phyloP scores from a whole-genome alignment of 1,140 invertebrate species.

The Heliothis virescens region DNA sequence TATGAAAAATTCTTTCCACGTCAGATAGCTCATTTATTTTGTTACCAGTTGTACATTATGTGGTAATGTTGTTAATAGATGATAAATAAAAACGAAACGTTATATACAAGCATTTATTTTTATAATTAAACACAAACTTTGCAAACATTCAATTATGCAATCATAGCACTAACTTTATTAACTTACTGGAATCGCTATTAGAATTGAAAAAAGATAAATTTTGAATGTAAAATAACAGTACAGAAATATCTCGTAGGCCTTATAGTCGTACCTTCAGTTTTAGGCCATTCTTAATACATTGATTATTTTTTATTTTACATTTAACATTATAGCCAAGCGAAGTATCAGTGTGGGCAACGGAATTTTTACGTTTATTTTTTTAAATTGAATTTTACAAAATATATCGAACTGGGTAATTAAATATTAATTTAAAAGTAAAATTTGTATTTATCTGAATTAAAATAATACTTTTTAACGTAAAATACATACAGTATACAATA shows the following conservation, averaged over 20 bases:
- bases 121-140: constrained; percentile 83
- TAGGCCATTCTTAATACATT: constrained; percentile 57
- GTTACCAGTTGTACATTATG: too few species aligned
- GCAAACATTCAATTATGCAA: constrained; percentile 84
- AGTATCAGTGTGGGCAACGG: constrained; percentile 40
- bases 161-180: constrained; percentile 81
- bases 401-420: not conserved
- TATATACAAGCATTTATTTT: constrained; percentile 85
- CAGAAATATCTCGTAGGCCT: constrained; percentile 63
- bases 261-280: constrained; percentile 52
- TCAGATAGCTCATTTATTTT: too few species aligned
- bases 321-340: constrained; percentile 58
- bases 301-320: constrained; percentile 43
- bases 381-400: constrained; percentile 32
- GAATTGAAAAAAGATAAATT: constrained; percentile 79
- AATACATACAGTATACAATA: not conserved
- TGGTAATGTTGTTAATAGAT: too few species aligned
- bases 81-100: constrained; percentile 55
- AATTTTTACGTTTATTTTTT: constrained; percentile 24
- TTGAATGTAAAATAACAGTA: constrained; percentile 61
- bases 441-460: too few species aligned
- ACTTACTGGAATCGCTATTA: constrained; percentile 80
- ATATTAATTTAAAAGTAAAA: too few species aligned
- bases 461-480: too few species aligned
- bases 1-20: too few species aligned